A percentile compares a stretch with the other conserved stretches of the same genome.
These are phyloP conservation scores for Metacarcinus magister DNA, from an alignment of 2,888 invertebrate species.

Conservation along the genomic window DNA sequence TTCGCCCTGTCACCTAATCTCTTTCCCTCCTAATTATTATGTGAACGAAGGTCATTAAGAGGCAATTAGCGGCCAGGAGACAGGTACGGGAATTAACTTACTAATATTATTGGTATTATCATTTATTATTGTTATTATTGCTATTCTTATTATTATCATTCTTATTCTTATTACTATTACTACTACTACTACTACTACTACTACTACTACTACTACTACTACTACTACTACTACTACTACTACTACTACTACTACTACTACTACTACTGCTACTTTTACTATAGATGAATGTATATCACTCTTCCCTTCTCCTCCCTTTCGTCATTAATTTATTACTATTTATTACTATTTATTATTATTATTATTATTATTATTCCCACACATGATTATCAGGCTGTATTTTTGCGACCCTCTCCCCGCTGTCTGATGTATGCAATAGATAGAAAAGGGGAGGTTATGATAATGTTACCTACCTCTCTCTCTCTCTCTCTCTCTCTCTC, in stretches of 20 bases:
- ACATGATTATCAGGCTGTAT: not conserved
- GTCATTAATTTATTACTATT: too few relatives aligned
- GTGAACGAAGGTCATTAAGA: not conserved
- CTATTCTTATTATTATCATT: not conserved
- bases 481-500: too few relatives aligned
- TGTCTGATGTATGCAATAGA: too few relatives aligned
- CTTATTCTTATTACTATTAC: not conserved
- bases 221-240: slow-evolving; percentile 2
- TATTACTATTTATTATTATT: too few relatives aligned
- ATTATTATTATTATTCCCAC: not conserved
- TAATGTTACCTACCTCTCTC: too few relatives aligned
- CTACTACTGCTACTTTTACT: not conserved
- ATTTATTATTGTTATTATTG: not conserved
- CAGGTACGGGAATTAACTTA: not conserved
- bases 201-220: not conserved
- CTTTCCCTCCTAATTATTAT: not conserved
- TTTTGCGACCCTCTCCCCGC: too few relatives aligned
- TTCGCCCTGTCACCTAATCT: not conserved
- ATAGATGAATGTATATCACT: not conserved
- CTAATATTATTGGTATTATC: not conserved
- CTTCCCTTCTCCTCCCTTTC: not conserved
- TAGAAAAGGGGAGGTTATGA: too few relatives aligned
- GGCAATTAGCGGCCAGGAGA: not conserved
- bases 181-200: not conserved
- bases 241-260: slow-evolving; percentile 2